Percentiles rank a stretch among this genome's conserved stretches.
Evolutionary conservation across 2,888 invertebrate species (phyloP).

Genomic region (Xanthia icteritia): DNA sequence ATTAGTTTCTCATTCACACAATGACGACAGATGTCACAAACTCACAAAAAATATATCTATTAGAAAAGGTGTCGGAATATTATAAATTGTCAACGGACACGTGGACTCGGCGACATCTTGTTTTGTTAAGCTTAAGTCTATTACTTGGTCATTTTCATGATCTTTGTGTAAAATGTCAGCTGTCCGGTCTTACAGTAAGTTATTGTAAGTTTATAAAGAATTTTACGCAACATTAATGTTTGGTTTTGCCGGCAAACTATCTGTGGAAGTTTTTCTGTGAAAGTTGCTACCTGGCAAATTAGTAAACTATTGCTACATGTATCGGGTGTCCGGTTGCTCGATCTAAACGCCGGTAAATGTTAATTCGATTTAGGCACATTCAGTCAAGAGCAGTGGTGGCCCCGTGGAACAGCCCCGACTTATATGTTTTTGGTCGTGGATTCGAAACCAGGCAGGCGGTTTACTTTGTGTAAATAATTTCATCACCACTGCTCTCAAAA

Average conservation of each 20-base stretch:
- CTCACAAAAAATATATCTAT: conserved; percentile 24
- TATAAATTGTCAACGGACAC: conserved; percentile 53
- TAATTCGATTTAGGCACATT: no score
- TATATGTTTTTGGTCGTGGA: neutral
- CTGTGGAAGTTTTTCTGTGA: neutral
- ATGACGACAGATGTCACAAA: conserved; percentile 56
- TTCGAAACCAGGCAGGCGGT: neutral
- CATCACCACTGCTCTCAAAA: no score
- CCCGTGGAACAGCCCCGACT: no score
- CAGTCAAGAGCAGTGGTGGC: no score
- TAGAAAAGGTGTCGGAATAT: conserved; percentile 50
- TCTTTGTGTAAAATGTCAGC: conserved; percentile 33
- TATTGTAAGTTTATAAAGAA: neutral
- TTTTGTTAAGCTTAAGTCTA: conserved; percentile 40
- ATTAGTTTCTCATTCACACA: conserved; percentile 46
- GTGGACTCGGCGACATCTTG: conserved; percentile 39
- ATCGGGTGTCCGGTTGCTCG: neutral
- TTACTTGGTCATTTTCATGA: conserved; percentile 38
- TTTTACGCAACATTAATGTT: conserved; percentile 17
- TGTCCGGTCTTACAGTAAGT: neutral
- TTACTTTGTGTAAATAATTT: no score
- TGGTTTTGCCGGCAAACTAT: neutral
- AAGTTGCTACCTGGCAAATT: neutral
- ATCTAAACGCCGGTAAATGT: neutral
- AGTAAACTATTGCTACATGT: neutral